Base-by-base conservation (phyloP, 2,797 vertebrate species). In the Margarornis squamiger region DNA sequence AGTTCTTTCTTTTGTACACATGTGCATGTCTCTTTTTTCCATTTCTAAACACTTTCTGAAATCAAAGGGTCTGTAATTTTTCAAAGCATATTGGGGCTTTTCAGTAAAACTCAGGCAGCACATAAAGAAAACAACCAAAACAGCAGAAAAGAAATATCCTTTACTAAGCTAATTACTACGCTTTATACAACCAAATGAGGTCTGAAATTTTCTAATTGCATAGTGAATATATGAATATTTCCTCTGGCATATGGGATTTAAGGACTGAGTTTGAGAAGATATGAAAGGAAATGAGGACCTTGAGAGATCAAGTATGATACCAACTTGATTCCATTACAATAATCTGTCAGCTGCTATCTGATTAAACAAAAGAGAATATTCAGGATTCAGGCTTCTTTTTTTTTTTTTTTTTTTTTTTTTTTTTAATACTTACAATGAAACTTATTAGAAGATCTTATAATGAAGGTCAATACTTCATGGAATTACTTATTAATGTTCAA, bases 171-270 rank as follows among this genome's bases (percentile, higher is more conserved):
- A 88, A 94, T 79, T 91, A 48, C 36, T 84, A 22, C 36, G n/a
- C 8, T 92, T 87, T 74, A 48, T 57, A 82, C 59, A 95, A 85
- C 24, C 71, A 90, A 88, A 78, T 9, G 34, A 95, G 52, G 48
- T 88, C 62, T 51, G 71, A 74, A 77, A 96, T 93, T 82, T 96
- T 95, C 94, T 96, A 95, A 97, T 97, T 95, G 92, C 58, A 68
- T 39, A 62, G 77, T 85, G 89, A 95, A 96, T 94, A 88, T 88
- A 95, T 96, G 79, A 94, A 94, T 96, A 97, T 93, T 96, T 94
- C 62, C 52, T 88, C 49, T 46, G 51, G 79, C 63, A 85, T 77
- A 79, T 57, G 66, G 74, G 65, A 94, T 94, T 96, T 96, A 89
- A 84, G 72, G 58, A 93, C 18, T 54, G 46, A 95, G 65, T 96